These are phyloP conservation scores for Tachyglossus aculeatus DNA, from an alignment of 2,797 vertebrate genomes.

Conservation along the genomic window DNA sequence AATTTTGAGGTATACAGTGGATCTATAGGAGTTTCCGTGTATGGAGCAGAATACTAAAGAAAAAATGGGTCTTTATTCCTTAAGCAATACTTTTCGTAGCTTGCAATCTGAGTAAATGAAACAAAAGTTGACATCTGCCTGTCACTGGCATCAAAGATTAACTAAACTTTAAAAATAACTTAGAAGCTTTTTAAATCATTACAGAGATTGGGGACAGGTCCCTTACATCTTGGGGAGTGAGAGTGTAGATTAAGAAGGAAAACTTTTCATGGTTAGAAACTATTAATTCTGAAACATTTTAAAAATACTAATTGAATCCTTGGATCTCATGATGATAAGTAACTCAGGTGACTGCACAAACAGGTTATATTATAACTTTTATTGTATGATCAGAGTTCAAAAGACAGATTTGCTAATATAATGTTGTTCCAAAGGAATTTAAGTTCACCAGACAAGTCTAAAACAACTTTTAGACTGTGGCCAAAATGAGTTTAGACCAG, in stretches of 20 bases:
- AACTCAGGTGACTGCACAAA: too few species aligned
- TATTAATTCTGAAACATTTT: too few species aligned
- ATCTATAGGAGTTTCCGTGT: neutral
- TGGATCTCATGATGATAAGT: too few species aligned
- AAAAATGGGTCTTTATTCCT: constrained; percentile 26
- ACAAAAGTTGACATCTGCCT: neutral
- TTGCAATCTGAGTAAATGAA: neutral
- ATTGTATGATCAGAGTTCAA: too few species aligned
- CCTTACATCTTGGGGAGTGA: neutral
- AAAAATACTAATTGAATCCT: too few species aligned
- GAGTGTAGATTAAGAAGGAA: neutral
- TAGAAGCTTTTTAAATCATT: neutral
- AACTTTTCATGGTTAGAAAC: too few species aligned
- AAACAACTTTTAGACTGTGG: too few species aligned
- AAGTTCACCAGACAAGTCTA: too few species aligned
- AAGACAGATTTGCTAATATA: too few species aligned
- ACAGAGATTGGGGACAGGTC: neutral
- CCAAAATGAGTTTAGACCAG: too few species aligned
- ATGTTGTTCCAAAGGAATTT: too few species aligned
- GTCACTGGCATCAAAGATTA: neutral
- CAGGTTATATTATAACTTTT: too few species aligned
- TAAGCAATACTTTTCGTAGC: neutral
- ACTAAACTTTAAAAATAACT: neutral
- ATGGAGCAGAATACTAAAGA: neutral
- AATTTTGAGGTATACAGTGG: neutral